phyloP scores from a whole-genome alignment of 2,113 vertebrate genomes.

The Pagrus major region DNA sequence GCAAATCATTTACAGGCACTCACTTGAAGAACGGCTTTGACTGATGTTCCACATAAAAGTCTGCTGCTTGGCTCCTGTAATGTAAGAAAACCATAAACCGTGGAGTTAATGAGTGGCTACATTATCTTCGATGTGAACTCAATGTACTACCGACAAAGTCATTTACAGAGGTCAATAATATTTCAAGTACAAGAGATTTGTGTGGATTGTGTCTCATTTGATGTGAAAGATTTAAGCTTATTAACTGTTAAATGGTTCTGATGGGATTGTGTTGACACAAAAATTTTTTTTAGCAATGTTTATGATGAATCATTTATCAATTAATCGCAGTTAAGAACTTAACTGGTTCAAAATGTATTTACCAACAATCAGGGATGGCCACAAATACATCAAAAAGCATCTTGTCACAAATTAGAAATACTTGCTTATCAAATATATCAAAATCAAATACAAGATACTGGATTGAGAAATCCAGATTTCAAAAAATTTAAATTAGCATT shows the following conservation, averaged over 20 bases:
- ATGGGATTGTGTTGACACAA: too few species aligned
- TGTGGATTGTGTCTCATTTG: neutral
- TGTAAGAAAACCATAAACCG: constrained; percentile 73
- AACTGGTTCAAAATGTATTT: too few species aligned
- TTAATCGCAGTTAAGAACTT: too few species aligned
- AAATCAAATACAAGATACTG: too few species aligned
- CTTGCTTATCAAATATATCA: too few species aligned
- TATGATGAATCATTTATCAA: too few species aligned
- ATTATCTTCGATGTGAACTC: constrained; percentile 32
- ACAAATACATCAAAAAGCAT: too few species aligned
- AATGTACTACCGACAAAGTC: neutral
- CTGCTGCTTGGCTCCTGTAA: constrained; percentile 92
- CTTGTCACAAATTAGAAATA: too few species aligned
- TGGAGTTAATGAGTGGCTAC: constrained; percentile 74
- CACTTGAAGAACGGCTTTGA: constrained; percentile 93
- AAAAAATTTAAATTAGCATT: too few species aligned
- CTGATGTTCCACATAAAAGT: constrained; percentile 93
- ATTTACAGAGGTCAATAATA: neutral
- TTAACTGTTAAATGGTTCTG: neutral
- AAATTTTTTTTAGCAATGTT: too few species aligned
- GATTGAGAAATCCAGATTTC: too few species aligned
- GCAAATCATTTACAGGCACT: constrained; percentile 82
- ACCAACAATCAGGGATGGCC: too few species aligned
- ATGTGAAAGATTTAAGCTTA: neutral
- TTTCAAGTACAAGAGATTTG: neutral